These are phyloP conservation scores for Thereva unica DNA, from an alignment of 2,888 invertebrate genomes.

Conservation along the genomic window DNA sequence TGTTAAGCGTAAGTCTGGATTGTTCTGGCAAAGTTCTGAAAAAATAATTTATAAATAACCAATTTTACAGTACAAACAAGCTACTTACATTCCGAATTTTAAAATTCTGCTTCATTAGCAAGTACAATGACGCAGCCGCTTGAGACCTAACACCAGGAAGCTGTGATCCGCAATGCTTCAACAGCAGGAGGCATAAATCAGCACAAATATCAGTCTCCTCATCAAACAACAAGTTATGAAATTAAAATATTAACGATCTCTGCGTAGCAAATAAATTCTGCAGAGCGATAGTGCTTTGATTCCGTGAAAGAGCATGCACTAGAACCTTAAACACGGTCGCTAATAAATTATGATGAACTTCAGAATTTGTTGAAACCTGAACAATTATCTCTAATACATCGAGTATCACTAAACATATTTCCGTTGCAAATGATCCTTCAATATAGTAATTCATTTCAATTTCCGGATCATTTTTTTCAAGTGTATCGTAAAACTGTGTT, in stretches of 20 bases:
- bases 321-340: slow-evolving; percentile 83
- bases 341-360: slow-evolving; percentile 73
- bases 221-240: too few relatives aligned
- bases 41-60: slow-evolving; percentile 30
- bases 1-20: slow-evolving; percentile 88
- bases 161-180: too few relatives aligned
- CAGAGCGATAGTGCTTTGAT: slow-evolving; percentile 87
- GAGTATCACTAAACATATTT: slow-evolving; percentile 82
- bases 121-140: too few relatives aligned
- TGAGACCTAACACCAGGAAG: too few relatives aligned
- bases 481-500: slow-evolving; percentile 56
- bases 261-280: too few relatives aligned
- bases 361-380: slow-evolving; percentile 69
- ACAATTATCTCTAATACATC: slow-evolving; percentile 87
- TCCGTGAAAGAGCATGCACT: slow-evolving; percentile 84
- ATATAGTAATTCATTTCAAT: too few relatives aligned
- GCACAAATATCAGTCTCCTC: too few relatives aligned
- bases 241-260: too few relatives aligned
- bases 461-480: slow-evolving; percentile 58
- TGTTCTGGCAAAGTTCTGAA: slow-evolving; percentile 93
- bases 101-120: too few relatives aligned
- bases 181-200: too few relatives aligned
- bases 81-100: slow-evolving; percentile 88
- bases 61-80: slow-evolving; percentile 17
- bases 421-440: slow-evolving; percentile 76